Base-by-base conservation (phyloP, 2,888 invertebrate genomes). In the Melanostoma mellinum region DNA sequence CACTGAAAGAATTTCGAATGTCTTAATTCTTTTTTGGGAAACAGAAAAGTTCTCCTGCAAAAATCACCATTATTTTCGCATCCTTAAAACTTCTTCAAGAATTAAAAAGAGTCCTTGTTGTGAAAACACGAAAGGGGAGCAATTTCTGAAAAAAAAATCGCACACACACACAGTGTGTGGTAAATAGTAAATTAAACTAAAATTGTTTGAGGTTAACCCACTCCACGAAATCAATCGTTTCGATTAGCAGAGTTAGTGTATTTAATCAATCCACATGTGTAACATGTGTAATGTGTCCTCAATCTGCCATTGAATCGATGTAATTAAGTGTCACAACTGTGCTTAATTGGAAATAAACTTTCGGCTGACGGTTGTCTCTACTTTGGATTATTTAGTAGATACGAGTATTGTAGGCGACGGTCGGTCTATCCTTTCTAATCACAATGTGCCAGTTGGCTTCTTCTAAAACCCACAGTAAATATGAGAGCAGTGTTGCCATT, bases 271-370 rank as follows among this genome's bases (percentile, higher is more conserved):
- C 35, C 65, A 44, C 72, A 73, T 73, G 67, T 67, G 71, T 65
- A 76, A 61, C 76, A 71, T 76, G 44, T 60, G 65, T 78, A 67
- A 68, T 60, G 60, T 63, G 72, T 61, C 78, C 72, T 73, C 55
- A 77, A 73, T 78, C 73, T 58, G 42, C 44, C 67, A 58, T 77
- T 77, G 73, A 78, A 78, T 78, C 72, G 78, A 53, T 78, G 78
- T 78, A 73, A 78, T 78, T 78, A 78, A 78, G 78, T 78, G 78
- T 73, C 72, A 67, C 78, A 78, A 78, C 73, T 78, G 78, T 68
- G 72, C 46, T 73, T 78, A 78, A 78, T 78, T 78, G 78, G 65
- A 78, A 78, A 73, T 73, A 67, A 78, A 73, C 73, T 68, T 48
- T 68, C 71, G 72, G 58, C 10, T 69, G 63, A 78, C 58, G 77